phyloP scores from a whole-genome alignment of 2,888 invertebrate genomes.

The Bedellia somnulentella region DNA sequence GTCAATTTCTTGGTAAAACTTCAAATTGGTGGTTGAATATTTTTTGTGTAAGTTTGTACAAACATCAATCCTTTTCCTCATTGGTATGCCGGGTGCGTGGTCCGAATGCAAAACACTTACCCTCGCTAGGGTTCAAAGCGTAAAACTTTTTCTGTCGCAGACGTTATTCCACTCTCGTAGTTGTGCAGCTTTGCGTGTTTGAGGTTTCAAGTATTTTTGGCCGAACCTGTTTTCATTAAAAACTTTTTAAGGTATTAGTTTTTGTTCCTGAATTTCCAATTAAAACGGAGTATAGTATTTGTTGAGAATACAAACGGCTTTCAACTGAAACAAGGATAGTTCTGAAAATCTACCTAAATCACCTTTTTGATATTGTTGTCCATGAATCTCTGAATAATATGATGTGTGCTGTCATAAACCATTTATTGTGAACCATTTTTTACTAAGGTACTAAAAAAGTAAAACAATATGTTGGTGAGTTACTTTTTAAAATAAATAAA shows the following conservation, averaged over 20 bases:
- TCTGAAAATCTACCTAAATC: no score
- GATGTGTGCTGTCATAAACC: no score
- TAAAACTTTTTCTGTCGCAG: slow-evolving; percentile 53
- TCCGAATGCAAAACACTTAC: slow-evolving; percentile 56
- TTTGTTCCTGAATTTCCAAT: slow-evolving; percentile 16
- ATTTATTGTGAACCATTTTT: no score
- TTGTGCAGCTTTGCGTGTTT: slow-evolving; percentile 50
- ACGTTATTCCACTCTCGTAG: slow-evolving; percentile 57
- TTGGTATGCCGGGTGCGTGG: slow-evolving; percentile 49
- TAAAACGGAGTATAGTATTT: no score
- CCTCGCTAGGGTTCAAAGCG: slow-evolving; percentile 52
- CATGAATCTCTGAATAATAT: no score
- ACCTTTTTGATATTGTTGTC: no score
- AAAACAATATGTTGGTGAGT: no score
- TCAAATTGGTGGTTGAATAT: slow-evolving; percentile 11
- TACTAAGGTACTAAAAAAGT: no score
- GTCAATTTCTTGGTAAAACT: slow-evolving; percentile 2
- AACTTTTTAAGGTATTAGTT: slow-evolving; percentile 26
- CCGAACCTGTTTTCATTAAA: slow-evolving; percentile 46
- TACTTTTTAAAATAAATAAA: no score
- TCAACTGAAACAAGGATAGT: no score
- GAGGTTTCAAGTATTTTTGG: slow-evolving; percentile 52
- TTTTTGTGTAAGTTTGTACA: slow-evolving; percentile 21
- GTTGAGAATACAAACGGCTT: no score
- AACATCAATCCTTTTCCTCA: slow-evolving; percentile 51